Conservation (phyloP, 1,140 invertebrate genomes). For the Thalassaphorura encarpata region DNA sequence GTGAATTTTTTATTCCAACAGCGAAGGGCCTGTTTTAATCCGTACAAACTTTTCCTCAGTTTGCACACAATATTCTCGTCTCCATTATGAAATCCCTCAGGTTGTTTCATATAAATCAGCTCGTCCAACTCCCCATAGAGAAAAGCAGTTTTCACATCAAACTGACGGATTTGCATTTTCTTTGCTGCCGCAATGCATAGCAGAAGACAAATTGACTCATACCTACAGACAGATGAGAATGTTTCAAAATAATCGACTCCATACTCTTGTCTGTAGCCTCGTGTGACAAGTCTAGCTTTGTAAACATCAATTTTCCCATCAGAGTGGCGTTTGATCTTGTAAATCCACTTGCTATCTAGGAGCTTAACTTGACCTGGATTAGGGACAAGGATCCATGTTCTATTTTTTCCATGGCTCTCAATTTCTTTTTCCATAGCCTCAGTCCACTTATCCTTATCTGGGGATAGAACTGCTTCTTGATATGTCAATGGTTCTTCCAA, state of each 20-base stretch:
- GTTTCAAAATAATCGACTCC: slow-evolving; percentile 33
- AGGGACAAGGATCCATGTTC: slow-evolving; percentile 34
- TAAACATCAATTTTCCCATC: slow-evolving; percentile 6
- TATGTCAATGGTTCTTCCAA: slow-evolving; percentile 1
- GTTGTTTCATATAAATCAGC: slow-evolving; percentile 32
- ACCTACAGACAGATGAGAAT: slow-evolving; percentile 34
- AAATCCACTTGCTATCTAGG: slow-evolving; percentile 17
- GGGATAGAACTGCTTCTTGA: slow-evolving; percentile 17
- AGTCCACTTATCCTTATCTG: slow-evolving; percentile 18
- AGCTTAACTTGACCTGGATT: background rate
- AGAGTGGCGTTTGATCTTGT: slow-evolving; percentile 12
- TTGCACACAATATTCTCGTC: background rate
- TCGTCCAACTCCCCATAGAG: slow-evolving; percentile 32
- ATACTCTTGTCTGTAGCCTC: slow-evolving; percentile 31
- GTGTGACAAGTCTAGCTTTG: slow-evolving; percentile 34
- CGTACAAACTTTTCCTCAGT: slow-evolving; percentile 34
- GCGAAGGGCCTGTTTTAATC: slow-evolving; percentile 33
- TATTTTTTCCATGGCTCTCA: slow-evolving; percentile 19
- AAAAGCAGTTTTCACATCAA: slow-evolving; percentile 25
- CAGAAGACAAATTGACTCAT: slow-evolving; percentile 31
- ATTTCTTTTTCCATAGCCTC: slow-evolving; percentile 25
- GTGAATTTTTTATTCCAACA: slow-evolving; percentile 31
- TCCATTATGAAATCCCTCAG: slow-evolving; percentile 17
- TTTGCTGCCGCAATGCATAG: slow-evolving; percentile 31
- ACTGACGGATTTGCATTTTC: slow-evolving; percentile 24